Conservation (phyloP, 2,113 vertebrate genomes). For the Athene noctua region DNA sequence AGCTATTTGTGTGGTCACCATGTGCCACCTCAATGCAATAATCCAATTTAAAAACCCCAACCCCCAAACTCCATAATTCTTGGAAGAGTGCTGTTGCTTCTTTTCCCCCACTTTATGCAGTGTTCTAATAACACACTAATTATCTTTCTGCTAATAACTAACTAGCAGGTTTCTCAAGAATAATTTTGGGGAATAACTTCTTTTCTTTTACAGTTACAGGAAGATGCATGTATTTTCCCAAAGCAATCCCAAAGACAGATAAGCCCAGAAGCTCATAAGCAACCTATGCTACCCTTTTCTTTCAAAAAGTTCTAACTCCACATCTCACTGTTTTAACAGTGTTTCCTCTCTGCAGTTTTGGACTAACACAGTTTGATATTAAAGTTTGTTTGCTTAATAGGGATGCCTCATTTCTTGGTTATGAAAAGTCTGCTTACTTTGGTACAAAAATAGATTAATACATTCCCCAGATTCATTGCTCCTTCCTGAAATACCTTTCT, state of each 20-base stretch:
- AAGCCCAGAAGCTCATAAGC: background rate
- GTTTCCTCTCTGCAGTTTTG: background rate
- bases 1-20: background rate
- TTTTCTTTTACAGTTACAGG: background rate
- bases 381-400: constrained; percentile 10
- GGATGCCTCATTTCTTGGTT: background rate
- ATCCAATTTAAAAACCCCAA: background rate
- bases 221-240: background rate
- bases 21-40: background rate
- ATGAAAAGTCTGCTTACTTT: constrained; percentile 13
- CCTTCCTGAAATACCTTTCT: background rate
- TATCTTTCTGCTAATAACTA: background rate
- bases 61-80: background rate
- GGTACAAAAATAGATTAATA: background rate
- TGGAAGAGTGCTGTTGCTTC: background rate
- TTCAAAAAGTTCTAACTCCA: background rate
- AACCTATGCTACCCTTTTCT: background rate
- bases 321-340: background rate
- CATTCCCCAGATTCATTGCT: constrained; percentile 25
- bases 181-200: background rate
- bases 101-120: background rate
- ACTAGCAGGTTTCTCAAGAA: background rate
- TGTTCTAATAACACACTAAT: background rate
- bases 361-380: background rate
- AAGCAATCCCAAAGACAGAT: background rate